Evolutionary conservation across 2,888 invertebrate species (phyloP), one percentile per base, ranked within the genome.

Genomic region (Hololepta plana): DNA sequence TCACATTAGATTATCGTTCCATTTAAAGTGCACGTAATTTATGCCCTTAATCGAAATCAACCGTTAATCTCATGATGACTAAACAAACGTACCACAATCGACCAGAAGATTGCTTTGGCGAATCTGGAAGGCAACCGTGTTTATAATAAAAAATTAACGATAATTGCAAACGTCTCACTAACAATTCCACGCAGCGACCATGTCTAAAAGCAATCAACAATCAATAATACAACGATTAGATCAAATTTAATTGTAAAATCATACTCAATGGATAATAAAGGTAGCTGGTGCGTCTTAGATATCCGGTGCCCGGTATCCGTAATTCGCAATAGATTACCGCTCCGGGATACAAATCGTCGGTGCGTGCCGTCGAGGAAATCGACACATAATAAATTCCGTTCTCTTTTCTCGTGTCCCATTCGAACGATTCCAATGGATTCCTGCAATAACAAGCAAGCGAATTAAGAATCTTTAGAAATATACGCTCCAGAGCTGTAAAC

Each of bases 251-350:
- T 17, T 17, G n/a, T 28, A 13, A 10, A n/a, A 28, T 33, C 32
- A 34, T 37, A 45, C 45, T 40, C 31, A 33, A 38, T 4, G 53
- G 52, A 41, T 53, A 54, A 36, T 51, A 55, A 15, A 55, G 38
- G 12, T 53, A 35, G 30, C 43, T 51, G 29, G 47, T 49, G 21
- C 47, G 43, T 33, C 49, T 55, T 2, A 51, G 46, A 30, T 56
- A 56, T 22, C 51, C 53, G 4, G 55, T 55, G 2, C 49, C 49
- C 6, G 55, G 53, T 32, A 56, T 55, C 20, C 49, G 38, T 14
- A 56, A 30, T 34, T 55, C 55, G 30, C 56, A 56, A 27, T 49
- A 43, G 12, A 56, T 44, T 12, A 55, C 36, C 16, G 50, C 44
- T 1, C 53, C 53, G 15, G 47, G 44, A 30, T 36, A 35, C 9